Conservation (phyloP, 35 echinoderm and acorn worm species). For the Anneissia japonica region DNA sequence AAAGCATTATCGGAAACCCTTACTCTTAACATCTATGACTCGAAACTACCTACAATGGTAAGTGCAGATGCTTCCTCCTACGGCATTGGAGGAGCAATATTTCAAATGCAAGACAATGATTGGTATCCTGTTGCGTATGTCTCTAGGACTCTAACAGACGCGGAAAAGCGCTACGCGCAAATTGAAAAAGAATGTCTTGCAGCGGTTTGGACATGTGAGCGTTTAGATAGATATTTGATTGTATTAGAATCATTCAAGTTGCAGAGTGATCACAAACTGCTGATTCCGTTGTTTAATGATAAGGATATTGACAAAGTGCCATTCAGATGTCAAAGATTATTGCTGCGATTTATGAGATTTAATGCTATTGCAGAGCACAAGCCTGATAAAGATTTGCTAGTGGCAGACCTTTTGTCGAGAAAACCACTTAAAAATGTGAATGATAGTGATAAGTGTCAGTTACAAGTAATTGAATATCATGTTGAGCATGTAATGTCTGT, state of each 20-base stretch:
- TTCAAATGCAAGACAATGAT: neutral
- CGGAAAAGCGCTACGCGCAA: conserved; percentile 31
- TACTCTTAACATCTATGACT: too few relatives aligned
- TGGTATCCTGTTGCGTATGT: conserved; percentile 44
- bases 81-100: conserved; percentile 11
- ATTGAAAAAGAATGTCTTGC: conserved; percentile 43
- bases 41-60: neutral
- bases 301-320: conserved; percentile 33
- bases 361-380: conserved; percentile 25
- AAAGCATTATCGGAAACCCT: too few relatives aligned
- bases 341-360: conserved; percentile 42
- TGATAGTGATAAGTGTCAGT: neutral
- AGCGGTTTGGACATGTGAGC: conserved; percentile 13
- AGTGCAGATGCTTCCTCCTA: conserved; percentile 19
- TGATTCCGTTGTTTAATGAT: conserved; percentile 23
- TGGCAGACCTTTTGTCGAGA: conserved; percentile 5
- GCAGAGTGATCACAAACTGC: conserved; percentile 49
- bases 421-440: neutral
- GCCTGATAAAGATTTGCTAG: conserved; percentile 4
- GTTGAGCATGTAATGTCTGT: neutral
- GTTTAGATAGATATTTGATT: conserved; percentile 51
- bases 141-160: conserved; percentile 28
- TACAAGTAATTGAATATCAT: neutral
- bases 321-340: conserved; percentile 25
- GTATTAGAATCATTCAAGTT: conserved; percentile 2